Evolutionary conservation across 2,797 vertebrate genomes (phyloP).

Genomic region (Lemur catta): DNA sequence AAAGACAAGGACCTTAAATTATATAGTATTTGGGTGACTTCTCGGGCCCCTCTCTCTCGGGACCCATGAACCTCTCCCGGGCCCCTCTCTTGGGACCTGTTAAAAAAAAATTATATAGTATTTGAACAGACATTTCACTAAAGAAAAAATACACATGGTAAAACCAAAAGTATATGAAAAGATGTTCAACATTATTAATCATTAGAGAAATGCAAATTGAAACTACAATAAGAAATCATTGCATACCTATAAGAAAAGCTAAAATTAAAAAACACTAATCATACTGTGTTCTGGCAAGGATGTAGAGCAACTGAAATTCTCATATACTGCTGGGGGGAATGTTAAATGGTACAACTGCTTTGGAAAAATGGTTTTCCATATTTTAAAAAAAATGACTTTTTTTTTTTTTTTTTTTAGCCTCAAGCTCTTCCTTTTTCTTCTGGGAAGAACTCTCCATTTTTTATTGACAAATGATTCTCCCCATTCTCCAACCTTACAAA

Average conservation of each 20-base stretch:
- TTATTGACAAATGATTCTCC: background rate
- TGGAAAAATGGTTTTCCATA: background rate
- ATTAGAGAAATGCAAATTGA: background rate
- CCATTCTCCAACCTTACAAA: background rate
- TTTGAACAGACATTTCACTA: background rate
- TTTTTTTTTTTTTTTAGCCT: background rate
- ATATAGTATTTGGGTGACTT: background rate
- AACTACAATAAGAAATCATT: background rate
- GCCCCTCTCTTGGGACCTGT: too few species aligned
- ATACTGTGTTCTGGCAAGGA: background rate
- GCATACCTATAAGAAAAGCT: background rate
- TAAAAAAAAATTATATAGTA: background rate
- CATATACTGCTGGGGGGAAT: background rate
- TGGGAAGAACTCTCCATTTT: background rate
- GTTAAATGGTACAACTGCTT: background rate
- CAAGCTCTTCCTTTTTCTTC: background rate
- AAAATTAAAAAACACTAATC: background rate
- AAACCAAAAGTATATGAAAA: background rate
- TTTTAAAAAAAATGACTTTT: background rate
- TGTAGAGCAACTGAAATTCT: background rate
- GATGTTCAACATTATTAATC: background rate
- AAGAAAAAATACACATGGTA: background rate
- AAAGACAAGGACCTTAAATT: background rate
- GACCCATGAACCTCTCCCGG: too few species aligned
- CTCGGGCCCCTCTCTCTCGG: too few species aligned